Percentiles rank a stretch among this genome's conserved stretches.
These are phyloP conservation scores for Pseudomyrmex gracilis DNA, from an alignment of 1,140 invertebrate genomes.

Conservation along the genomic window DNA sequence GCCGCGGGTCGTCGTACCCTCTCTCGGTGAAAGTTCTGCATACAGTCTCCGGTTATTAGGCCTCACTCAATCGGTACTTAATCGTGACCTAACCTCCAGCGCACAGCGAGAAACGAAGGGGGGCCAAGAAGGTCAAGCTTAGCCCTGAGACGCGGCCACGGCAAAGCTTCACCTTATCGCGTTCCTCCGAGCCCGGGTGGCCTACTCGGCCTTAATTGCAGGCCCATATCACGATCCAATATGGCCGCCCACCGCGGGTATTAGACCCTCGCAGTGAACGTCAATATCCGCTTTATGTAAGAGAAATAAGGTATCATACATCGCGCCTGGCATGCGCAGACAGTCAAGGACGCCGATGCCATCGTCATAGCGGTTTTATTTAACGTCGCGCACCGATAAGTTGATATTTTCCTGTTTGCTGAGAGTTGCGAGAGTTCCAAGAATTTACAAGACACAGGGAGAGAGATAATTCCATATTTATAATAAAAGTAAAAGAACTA, in stretches of 20 bases:
- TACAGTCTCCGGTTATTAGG: constrained; percentile 79
- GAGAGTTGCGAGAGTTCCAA: neutral
- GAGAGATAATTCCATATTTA: neutral
- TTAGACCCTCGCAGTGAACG: constrained; percentile 75
- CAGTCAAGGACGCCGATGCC: constrained; percentile 61
- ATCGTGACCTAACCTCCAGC: constrained; percentile 81
- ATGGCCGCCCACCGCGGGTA: constrained; percentile 83
- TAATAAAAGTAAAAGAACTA: neutral
- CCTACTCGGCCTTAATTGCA: constrained; percentile 85
- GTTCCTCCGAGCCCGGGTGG: constrained; percentile 83
- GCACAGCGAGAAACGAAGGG: constrained; percentile 71
- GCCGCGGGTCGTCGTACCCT: constrained; percentile 61
- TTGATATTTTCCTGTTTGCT: neutral
- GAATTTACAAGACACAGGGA: neutral
- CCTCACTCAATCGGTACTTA: constrained; percentile 80
- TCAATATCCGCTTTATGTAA: constrained; percentile 76
- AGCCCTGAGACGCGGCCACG: constrained; percentile 79
- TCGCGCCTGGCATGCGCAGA: constrained; percentile 32
- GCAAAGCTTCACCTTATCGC: constrained; percentile 83
- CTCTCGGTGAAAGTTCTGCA: constrained; percentile 74
- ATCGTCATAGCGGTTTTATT: no score
- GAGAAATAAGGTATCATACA: constrained; percentile 74
- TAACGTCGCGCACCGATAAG: neutral
- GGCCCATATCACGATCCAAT: constrained; percentile 85
- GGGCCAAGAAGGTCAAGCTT: constrained; percentile 81